phyloP scores from a whole-genome alignment of 2,797 vertebrate species.

The Otolemur crassicaudatus region DNA sequence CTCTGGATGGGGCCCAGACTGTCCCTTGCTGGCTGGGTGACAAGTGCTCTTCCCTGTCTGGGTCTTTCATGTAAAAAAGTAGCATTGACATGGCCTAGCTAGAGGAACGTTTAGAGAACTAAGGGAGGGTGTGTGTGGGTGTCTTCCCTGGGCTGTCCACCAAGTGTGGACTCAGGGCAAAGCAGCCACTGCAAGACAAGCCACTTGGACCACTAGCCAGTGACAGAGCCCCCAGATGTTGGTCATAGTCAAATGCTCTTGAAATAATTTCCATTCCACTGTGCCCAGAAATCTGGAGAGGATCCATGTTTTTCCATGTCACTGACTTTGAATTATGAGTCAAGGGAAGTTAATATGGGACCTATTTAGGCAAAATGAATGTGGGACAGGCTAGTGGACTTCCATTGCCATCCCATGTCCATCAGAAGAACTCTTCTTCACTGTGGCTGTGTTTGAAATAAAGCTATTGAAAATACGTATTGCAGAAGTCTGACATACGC shows the following conservation, averaged over 20 bases:
- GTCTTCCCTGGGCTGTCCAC: not conserved
- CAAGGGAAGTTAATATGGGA: not conserved
- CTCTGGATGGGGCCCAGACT: not conserved
- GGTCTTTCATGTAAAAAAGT: not conserved
- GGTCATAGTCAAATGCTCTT: not conserved
- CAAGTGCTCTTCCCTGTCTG: not conserved
- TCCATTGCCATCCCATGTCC: not conserved
- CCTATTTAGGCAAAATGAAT: not conserved
- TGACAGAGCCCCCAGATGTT: not conserved
- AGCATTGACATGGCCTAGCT: not conserved
- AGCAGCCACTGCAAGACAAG: not conserved
- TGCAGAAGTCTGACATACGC: not conserved
- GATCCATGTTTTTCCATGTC: not conserved
- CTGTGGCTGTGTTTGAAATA: not conserved
- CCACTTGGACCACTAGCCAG: not conserved
- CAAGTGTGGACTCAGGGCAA: accelerated
- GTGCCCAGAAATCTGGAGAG: not conserved
- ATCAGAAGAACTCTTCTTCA: not conserved
- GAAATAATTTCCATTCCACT: not conserved
- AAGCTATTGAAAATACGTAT: not conserved
- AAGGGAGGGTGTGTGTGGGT: accelerated
- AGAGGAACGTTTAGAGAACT: not conserved
- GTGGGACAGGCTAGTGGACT: accelerated
- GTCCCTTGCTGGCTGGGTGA: not conserved
- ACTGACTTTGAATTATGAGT: not conserved